Conservation (phyloP, 2,888 invertebrate genomes). For the Nephrotoma appendiculata region DNA sequence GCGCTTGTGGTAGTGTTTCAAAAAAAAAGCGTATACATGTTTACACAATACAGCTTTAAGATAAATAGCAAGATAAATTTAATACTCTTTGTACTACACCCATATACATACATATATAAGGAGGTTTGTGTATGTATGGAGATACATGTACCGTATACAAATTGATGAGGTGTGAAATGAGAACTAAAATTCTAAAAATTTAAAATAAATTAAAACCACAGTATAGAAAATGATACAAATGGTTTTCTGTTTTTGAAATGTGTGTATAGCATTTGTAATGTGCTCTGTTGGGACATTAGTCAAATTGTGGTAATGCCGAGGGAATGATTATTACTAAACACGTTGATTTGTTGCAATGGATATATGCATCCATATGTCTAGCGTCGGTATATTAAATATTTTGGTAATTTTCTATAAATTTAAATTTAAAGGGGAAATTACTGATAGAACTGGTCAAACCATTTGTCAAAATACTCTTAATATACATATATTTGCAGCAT, state of each 20-base stretch:
- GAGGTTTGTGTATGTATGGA: too few relatives aligned
- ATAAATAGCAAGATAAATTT: neutral
- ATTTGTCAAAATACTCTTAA: too few relatives aligned
- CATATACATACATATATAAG: too few relatives aligned
- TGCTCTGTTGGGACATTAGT: neutral
- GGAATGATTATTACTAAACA: too few relatives aligned
- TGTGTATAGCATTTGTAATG: neutral
- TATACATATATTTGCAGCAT: too few relatives aligned
- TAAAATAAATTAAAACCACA: neutral
- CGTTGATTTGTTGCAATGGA: neutral
- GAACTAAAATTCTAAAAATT: neutral
- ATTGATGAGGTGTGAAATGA: neutral
- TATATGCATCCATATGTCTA: neutral
- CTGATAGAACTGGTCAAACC: too few relatives aligned
- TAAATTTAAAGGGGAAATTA: too few relatives aligned
- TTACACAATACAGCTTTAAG: neutral
- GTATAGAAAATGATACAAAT: neutral
- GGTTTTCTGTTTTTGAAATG: neutral
- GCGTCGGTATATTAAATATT: neutral
- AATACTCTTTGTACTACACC: neutral
- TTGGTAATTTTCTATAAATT: neutral
- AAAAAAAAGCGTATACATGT: neutral
- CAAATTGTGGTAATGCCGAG: neutral
- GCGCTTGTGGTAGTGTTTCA: neutral
- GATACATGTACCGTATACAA: neutral